Conservation (phyloP, 2,797 vertebrate genomes). For the Erpetoichthys calabaricus region DNA sequence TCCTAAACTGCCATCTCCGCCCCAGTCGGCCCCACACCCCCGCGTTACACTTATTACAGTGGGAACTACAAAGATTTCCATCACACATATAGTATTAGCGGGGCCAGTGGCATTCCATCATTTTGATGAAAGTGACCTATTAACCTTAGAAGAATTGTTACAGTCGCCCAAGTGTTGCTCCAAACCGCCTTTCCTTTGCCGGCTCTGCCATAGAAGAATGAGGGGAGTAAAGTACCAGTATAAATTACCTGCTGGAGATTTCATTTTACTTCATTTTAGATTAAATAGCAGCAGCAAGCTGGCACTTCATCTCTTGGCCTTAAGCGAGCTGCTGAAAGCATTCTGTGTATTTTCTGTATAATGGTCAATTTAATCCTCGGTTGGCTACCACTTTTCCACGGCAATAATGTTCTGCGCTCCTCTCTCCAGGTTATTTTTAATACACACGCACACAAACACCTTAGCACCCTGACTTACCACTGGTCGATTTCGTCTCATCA, state of each 20-base stretch:
- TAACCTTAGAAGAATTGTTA: conserved; percentile 7
- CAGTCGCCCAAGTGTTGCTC: background rate
- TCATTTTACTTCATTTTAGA: conserved; percentile 19
- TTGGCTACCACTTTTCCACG: conserved; percentile 3
- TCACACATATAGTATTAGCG: conserved; percentile 11
- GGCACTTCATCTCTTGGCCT: conserved; percentile 7
- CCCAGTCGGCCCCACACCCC: background rate
- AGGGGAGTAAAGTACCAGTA: conserved; percentile 8
- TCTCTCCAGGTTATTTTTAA: conserved; percentile 14
- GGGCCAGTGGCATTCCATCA: conserved; percentile 22
- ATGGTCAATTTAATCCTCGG: conserved; percentile 15
- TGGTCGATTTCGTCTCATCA: conserved; percentile 23
- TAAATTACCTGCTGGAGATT: conserved; percentile 16
- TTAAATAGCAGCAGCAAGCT: conserved; percentile 6
- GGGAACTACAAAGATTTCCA: conserved; percentile 19
- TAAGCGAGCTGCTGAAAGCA: conserved; percentile 8
- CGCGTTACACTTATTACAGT: conserved; percentile 11
- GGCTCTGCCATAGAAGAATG: conserved; percentile 5
- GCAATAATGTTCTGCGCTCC: conserved; percentile 13
- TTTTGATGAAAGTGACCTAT: conserved; percentile 26
- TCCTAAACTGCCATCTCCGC: conserved; percentile 31
- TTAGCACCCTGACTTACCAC: conserved; percentile 13
- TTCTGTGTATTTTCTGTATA: conserved; percentile 9
- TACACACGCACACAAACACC: background rate
- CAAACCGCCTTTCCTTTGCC: conserved; percentile 5